Evolutionary conservation across 2,888 invertebrate genomes (phyloP).

Genomic region (Sycophila texana): DNA sequence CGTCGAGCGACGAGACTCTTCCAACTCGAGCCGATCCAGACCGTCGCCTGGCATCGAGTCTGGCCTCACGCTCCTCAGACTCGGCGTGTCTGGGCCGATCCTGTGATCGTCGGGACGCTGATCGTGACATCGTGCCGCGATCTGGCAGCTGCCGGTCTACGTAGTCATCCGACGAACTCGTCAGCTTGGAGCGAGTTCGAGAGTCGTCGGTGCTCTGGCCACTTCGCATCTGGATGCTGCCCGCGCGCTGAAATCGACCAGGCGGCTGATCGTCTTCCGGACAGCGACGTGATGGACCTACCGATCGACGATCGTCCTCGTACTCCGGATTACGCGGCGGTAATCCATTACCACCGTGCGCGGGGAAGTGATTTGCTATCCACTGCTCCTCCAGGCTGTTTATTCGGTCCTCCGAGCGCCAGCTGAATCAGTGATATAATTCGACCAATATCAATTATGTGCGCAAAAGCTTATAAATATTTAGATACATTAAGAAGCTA

Average conservation of each 20-base stretch:
- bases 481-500: not conserved
- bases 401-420: constrained; percentile 70
- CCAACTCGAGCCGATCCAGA: constrained; percentile 30
- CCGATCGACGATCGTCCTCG: constrained; percentile 54
- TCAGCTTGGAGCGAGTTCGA: constrained; percentile 63
- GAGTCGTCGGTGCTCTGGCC: constrained; percentile 68
- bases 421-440: constrained; percentile 40
- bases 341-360: not conserved
- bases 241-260: constrained; percentile 52
- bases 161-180: constrained; percentile 71
- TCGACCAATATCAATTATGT: not conserved
- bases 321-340: constrained; percentile 13
- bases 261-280: constrained; percentile 57
- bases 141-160: constrained; percentile 43
- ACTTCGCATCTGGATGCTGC: constrained; percentile 50
- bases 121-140: constrained; percentile 38
- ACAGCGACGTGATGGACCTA: constrained; percentile 44
- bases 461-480: not conserved
- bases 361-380: constrained; percentile 62
- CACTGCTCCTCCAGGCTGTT: constrained; percentile 67
- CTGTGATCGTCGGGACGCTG: not conserved
- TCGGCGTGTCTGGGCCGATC: not conserved
- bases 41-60: constrained; percentile 14
- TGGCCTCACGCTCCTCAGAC: constrained; percentile 28
- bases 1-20: constrained; percentile 51